Base-by-base conservation (phyloP, 2,888 invertebrate genomes). In the Theodoxus fluviatilis region DNA sequence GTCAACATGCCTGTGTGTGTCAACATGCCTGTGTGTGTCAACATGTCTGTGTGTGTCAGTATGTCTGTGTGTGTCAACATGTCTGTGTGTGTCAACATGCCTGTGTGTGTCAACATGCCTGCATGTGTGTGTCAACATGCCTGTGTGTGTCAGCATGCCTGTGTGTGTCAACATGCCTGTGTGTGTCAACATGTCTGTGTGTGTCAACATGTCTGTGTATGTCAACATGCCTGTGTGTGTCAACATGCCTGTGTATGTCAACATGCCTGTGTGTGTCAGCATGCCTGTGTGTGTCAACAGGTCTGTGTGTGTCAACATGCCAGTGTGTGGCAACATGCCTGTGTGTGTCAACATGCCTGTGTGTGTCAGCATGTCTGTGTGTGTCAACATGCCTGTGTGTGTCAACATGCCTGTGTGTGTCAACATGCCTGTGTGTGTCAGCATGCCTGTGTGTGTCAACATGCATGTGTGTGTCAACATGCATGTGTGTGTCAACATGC, bases 11-110 rank as follows among this genome's bases (percentile, higher is more conserved):
- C 12, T 7, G 25, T 0, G 22, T 12, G 28, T 38, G 18, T 28
- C 18, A 2, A 12, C 25, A 15, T 67, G 1, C 3, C 2, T 33
- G n/a, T 25, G 33, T 49, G 25, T 28, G 40, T 38, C 43, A 43
- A 28, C 43, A 0, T 66, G 66, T 66, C 9, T 47, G 67, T 1
- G 28, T 47, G 67, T 47, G 67, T 67, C 25, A 25, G 52, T 4
- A 3, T 67, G 47, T 3, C 47, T 47, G 47, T 67, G 67, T 1
- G 28, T 49, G 28, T 67, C 0, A 47, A 52, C 7, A 55, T 3
- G 7, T n/a, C 3, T 67, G 1, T 9, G 2, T 33, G n/a, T 25
- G 33, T 49, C 31, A 15, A 25, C 18, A 43, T 66, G 43, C 43
- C 0, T 66, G 66, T 66, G 28, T 47, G 67, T 1, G 28, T 47